Evolutionary conservation across 2,888 invertebrate genomes (phyloP).

Genomic region (Erebia epiphron): DNA sequence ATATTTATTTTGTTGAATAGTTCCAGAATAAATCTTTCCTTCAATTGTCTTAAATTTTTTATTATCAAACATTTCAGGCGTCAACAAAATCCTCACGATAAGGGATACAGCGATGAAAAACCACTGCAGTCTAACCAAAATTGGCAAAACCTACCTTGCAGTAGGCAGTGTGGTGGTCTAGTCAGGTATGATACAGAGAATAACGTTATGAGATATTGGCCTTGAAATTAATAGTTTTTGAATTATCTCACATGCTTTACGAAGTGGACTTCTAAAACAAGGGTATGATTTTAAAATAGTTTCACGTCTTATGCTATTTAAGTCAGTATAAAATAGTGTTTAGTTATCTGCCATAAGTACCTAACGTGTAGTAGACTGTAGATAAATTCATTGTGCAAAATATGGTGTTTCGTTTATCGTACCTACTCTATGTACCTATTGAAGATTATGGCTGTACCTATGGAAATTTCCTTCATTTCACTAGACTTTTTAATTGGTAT

Average conservation of each 20-base stretch:
- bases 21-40: too few relatives aligned
- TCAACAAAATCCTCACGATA: conserved; percentile 50
- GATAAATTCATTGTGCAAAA: not conserved
- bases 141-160: conserved; percentile 68
- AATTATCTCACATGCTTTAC: conserved; percentile 60
- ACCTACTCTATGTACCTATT: too few relatives aligned
- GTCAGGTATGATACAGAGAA: conserved; percentile 71
- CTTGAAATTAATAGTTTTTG: conserved; percentile 51
- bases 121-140: conserved; percentile 57
- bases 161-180: conserved; percentile 70
- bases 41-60: too few relatives aligned
- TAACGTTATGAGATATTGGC: conserved; percentile 62
- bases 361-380: too few relatives aligned
- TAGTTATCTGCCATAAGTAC: too few relatives aligned
- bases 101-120: conserved; percentile 49
- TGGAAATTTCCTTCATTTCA: not conserved
- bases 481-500: too few relatives aligned
- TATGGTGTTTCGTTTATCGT: not conserved
- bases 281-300: conserved; percentile 53
- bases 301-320: not conserved
- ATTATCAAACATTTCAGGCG: conserved; percentile 47
- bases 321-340: not conserved
- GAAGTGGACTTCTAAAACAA: conserved; percentile 51
- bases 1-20: too few relatives aligned
- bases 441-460: not conserved